Percentiles rank a stretch among this genome's conserved stretches.
Evolutionary conservation across 2,797 vertebrate genomes (phyloP).

Genomic region (Lemur catta): DNA sequence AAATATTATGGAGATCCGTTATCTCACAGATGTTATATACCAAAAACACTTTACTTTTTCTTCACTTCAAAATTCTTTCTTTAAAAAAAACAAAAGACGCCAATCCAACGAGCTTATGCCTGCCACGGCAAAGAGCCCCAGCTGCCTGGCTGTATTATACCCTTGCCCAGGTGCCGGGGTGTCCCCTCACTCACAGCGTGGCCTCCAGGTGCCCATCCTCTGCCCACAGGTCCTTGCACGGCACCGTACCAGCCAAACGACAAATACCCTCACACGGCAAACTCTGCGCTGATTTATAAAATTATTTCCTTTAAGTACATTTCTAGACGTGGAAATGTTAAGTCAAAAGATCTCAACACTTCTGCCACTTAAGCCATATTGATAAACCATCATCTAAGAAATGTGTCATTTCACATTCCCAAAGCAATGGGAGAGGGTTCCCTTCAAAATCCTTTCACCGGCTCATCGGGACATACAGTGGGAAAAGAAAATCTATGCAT

Average conservation of each 20-base stretch:
- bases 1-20: neutral
- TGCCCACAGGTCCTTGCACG: neutral
- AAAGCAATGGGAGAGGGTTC: neutral
- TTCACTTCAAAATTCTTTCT: neutral
- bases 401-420: neutral
- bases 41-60: neutral
- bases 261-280: neutral
- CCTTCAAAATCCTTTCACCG: neutral
- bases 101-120: neutral
- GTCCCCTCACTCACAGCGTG: neutral
- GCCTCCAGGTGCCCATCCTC: neutral
- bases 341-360: neutral
- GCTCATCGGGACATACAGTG: neutral
- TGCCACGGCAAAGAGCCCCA: neutral
- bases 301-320: neutral
- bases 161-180: too few relatives aligned
- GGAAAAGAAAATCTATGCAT: neutral
- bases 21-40: neutral
- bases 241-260: neutral
- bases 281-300: neutral
- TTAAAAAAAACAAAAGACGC: neutral
- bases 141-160: neutral
- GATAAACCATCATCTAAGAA: neutral
- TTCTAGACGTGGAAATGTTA: neutral
- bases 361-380: neutral